Conservation (phyloP, 2,113 vertebrate genomes). For the Tyto alba region DNA sequence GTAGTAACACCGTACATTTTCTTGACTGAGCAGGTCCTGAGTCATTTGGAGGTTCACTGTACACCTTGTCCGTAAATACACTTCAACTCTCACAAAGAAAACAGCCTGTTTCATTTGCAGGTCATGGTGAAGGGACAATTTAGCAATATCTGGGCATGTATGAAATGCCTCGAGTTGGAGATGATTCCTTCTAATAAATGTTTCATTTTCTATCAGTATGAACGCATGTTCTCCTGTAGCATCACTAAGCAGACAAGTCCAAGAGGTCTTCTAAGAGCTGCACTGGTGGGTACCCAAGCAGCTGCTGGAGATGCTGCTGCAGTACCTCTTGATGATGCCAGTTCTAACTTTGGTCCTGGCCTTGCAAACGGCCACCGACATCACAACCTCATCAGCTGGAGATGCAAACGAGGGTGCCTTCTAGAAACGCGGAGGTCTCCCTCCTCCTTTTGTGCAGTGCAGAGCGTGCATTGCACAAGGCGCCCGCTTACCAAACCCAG, state of each 20-base stretch:
- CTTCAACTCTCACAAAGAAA: background rate
- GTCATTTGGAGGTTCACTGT: background rate
- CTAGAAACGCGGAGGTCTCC: background rate
- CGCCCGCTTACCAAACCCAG: background rate
- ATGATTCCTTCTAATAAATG: background rate
- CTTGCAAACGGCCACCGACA: background rate
- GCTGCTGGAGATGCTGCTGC: background rate
- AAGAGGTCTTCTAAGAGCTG: background rate
- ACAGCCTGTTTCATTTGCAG: background rate
- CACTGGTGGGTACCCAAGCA: background rate
- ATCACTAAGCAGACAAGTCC: background rate
- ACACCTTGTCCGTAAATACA: background rate
- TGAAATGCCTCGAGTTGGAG: background rate
- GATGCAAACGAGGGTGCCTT: background rate
- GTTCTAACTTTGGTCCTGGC: background rate
- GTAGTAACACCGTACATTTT: background rate
- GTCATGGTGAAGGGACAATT: background rate
- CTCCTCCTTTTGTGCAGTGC: background rate
- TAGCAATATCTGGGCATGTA: background rate
- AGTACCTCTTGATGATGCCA: background rate
- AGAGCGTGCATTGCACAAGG: rapidly evolving
- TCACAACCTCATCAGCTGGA: background rate
- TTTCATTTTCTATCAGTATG: background rate
- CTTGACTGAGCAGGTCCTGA: background rate
- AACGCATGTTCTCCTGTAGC: rapidly evolving